Evolutionary conservation across 2,113 vertebrate genomes (phyloP), one percentile per base, ranked within the genome.

Genomic region (Suncus etruscus): DNA sequence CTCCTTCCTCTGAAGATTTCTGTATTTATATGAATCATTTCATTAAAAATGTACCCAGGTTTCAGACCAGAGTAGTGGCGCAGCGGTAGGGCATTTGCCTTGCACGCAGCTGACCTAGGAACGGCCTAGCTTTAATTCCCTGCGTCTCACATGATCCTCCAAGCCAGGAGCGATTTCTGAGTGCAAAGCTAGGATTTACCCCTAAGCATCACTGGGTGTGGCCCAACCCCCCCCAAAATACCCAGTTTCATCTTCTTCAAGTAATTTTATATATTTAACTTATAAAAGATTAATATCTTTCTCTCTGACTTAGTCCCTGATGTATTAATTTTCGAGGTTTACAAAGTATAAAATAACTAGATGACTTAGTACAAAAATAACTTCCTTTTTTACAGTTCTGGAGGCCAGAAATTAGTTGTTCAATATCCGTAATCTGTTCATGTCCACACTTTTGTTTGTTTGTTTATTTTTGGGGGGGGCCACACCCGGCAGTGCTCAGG

Each of bases 221-320:
- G 39, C 39, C 39, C 39, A 39, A 39, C 39, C 39, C 39, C 39
- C 39, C 39, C 39, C 72, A 20, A 6, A 29, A 4, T 16, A 24
- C 24, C 79, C 27, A 66, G 25, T 45, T 15, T 82, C 61, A 39
- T 65, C 78, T 65, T 74, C 39, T 65, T 74, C 39, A 32, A 22
- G 89, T 93, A 75, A 89, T 72, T 73, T 3, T 39, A 78, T 47
- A 48, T 32, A 29, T 39, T 20, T 77, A 86, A 3, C 16, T 78
- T 31, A 69, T 58, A 86, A 39, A 29, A 69, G 31, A 74, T 61
- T 4, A 86, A 48, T 31, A 24, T 11, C 12, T 12, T 51, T 90
- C 18, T 85, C 68, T 87, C 47, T 63, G 76, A 24, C 63, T 39
- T 10, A 70, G 24, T 10, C 18, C 2, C 27, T 27, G 51, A 54